Base-by-base conservation (phyloP, 1,140 invertebrate species). In the Whitmania pigra region DNA sequence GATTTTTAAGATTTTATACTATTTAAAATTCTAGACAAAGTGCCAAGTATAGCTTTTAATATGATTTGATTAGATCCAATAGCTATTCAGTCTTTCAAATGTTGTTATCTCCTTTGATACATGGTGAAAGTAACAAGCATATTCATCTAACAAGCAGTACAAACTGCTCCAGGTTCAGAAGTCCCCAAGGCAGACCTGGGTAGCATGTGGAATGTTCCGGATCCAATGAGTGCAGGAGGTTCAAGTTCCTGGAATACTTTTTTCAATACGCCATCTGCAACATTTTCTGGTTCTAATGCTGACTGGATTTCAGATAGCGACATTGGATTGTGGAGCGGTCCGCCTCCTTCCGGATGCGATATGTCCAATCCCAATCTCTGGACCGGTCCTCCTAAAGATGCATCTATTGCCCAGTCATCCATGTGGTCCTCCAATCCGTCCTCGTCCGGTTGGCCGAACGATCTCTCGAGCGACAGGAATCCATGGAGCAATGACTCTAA, bases 291-390 rank as follows among this genome's bases (percentile, higher is more conserved):
- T 49, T 27, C n/a, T 22, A 70, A 25, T 13, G 25, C 43, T 53
- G 69, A 70, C 20, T 70, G 69, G 69, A 53, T 49, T 49, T 49
- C 69, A 25, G 69, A 70, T 53, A 54, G 67, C 15, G 67, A 70
- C 29, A 54, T 54, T 49, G 53, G 69, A 22, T 27, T 53, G 17
- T 70, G 69, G 69, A 70, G 53, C 29, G 69, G 69, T 22, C 40
- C 69, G 7, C 53, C 69, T 7, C 69, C 40, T n/a, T 22, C 69
- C 6, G 69, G 49, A 22, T 49, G 69, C 18, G 49, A 49, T 20
- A 25, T 63, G 57, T 25, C 57, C 29, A 70, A 70, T 53, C 69
- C 69, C 3, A 70, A 70, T 25, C n/a, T 70, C 36, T 70, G 69
- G 69, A 15, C 69, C 7, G 69, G 69, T 6, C 53, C 69, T 4